phyloP scores from a whole-genome alignment of 2,888 invertebrate species.

The Seladonia tumulorum region DNA sequence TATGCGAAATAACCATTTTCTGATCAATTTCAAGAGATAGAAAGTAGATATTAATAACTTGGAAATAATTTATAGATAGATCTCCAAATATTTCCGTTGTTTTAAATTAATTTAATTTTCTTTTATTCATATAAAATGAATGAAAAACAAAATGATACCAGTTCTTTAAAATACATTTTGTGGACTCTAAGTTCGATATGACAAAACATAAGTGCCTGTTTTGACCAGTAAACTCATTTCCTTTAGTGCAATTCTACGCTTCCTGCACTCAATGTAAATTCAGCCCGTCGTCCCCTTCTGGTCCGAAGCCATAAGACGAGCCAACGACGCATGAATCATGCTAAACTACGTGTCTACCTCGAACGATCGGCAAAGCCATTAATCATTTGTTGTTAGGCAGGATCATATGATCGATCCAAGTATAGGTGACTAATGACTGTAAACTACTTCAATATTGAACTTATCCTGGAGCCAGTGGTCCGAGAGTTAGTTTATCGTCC shows the following conservation, averaged over 20 bases:
- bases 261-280: not conserved
- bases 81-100: too few species aligned
- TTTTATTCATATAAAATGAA: too few species aligned
- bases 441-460: constrained; percentile 25
- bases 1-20: not conserved
- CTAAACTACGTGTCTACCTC: constrained; percentile 55
- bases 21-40: not conserved
- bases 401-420: constrained; percentile 36
- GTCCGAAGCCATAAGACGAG: constrained; percentile 17
- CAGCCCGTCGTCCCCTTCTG: not conserved
- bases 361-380: constrained; percentile 63
- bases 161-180: too few species aligned
- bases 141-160: too few species aligned
- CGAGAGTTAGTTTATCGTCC: not conserved
- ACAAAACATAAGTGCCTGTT: not conserved
- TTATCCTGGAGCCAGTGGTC: not conserved
- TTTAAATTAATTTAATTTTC: too few species aligned
- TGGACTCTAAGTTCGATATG: too few species aligned
- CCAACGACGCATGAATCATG: constrained; percentile 54
- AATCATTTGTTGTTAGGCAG: constrained; percentile 59
- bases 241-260: not conserved
- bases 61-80: too few species aligned
- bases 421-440: constrained; percentile 38
- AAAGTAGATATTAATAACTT: not conserved
- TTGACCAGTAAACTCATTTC: not conserved